Evolutionary conservation across 1,140 invertebrate genomes (phyloP).

Genomic region (Mesaphorura yosii): DNA sequence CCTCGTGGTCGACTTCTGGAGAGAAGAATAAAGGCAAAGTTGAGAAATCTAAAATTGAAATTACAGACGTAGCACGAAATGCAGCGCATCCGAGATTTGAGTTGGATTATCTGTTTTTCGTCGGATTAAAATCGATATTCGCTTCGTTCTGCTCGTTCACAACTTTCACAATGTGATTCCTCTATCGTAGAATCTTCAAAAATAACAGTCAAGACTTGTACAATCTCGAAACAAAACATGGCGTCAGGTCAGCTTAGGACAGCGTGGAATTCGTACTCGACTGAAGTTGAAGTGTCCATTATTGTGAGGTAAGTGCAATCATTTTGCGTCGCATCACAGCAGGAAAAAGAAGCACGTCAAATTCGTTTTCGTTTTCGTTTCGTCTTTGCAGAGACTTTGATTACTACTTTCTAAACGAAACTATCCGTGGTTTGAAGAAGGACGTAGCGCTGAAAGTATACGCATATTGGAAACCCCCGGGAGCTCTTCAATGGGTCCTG

Average conservation of each 20-base stretch:
- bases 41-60: too few relatives aligned
- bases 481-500: slow-evolving; percentile 11
- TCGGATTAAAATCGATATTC: too few relatives aligned
- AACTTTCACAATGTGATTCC: not conserved
- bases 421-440: slow-evolving; percentile 2
- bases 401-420: slow-evolving; percentile 2
- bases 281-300: slow-evolving; percentile 3
- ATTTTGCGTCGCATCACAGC: not conserved
- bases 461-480: slow-evolving; percentile 11
- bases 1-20: too few relatives aligned
- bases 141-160: too few relatives aligned
- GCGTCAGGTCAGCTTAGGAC: not conserved
- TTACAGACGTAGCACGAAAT: too few relatives aligned
- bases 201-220: not conserved
- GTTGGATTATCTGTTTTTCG: too few relatives aligned
- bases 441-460: slow-evolving; percentile 7
- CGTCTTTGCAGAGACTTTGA: not conserved
- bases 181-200: not conserved
- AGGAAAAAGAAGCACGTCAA: too few relatives aligned
- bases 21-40: too few relatives aligned
- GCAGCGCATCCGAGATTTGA: too few relatives aligned
- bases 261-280: not conserved
- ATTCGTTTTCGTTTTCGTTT: not conserved
- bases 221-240: not conserved
- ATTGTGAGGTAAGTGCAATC: slow-evolving; percentile 4